phyloP scores from a whole-genome alignment of 2,113 vertebrate species.

The Tachycineta bicolor region DNA sequence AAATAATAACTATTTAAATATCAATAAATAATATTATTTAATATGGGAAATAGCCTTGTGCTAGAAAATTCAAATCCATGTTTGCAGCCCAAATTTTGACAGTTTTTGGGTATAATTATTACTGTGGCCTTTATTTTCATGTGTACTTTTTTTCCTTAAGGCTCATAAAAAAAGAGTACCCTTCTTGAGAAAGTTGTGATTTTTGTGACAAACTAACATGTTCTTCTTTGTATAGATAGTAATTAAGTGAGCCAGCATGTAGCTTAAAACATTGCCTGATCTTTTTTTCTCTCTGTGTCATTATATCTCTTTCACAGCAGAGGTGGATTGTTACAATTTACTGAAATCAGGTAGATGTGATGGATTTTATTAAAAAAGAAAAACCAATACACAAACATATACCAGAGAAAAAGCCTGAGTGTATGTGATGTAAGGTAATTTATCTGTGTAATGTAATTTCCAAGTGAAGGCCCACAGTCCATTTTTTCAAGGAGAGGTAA shows the following conservation, averaged over 20 bases:
- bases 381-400: background rate
- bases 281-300: constrained; percentile 3
- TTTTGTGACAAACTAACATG: background rate
- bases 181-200: background rate
- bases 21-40: background rate
- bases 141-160: background rate
- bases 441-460: constrained; percentile 52
- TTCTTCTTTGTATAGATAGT: background rate
- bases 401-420: background rate
- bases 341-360: constrained; percentile 43
- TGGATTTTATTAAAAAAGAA: constrained; percentile 50
- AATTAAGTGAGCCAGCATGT: constrained; percentile 9
- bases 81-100: background rate
- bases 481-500: constrained; percentile 53
- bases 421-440: constrained; percentile 31
- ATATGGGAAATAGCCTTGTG: background rate
- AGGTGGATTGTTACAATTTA: background rate
- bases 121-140: background rate
- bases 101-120: background rate
- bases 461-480: constrained; percentile 10
- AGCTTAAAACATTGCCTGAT: background rate
- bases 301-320: background rate
- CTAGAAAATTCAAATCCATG: background rate
- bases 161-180: background rate
- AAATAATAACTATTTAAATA: background rate